phyloP scores from a whole-genome alignment of 2,888 invertebrate genomes.

The Bruchidius siliquastri region DNA sequence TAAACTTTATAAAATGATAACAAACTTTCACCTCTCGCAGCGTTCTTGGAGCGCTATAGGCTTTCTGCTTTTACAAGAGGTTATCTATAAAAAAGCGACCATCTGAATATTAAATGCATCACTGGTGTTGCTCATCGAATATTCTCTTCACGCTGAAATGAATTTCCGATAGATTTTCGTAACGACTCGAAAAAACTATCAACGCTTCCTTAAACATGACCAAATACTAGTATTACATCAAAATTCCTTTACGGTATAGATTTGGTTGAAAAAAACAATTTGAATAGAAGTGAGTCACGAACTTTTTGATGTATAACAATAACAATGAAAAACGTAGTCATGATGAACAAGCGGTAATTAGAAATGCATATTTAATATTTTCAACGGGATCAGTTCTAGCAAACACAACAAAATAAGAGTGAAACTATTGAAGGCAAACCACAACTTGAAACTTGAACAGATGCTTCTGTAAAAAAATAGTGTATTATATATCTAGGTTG shows the following conservation, averaged over 20 bases:
- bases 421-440: too few species aligned
- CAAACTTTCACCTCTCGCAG: too few species aligned
- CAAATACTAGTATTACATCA: neutral
- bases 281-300: neutral
- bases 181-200: neutral
- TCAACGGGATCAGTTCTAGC: neutral
- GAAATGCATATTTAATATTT: neutral
- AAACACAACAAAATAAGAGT: neutral
- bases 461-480: too few species aligned
- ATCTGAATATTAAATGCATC: too few species aligned
- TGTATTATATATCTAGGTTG: too few species aligned
- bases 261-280: neutral
- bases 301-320: neutral
- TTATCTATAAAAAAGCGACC: too few species aligned
- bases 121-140: neutral
- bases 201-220: neutral
- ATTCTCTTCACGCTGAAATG: neutral
- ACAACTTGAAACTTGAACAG: too few species aligned
- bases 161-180: neutral
- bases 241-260: neutral
- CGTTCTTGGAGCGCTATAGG: too few species aligned
- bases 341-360: neutral
- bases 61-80: too few species aligned
- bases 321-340: neutral
- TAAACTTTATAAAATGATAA: too few species aligned